Conservation (phyloP, 2,888 invertebrate species). For the Pecten maximus region DNA sequence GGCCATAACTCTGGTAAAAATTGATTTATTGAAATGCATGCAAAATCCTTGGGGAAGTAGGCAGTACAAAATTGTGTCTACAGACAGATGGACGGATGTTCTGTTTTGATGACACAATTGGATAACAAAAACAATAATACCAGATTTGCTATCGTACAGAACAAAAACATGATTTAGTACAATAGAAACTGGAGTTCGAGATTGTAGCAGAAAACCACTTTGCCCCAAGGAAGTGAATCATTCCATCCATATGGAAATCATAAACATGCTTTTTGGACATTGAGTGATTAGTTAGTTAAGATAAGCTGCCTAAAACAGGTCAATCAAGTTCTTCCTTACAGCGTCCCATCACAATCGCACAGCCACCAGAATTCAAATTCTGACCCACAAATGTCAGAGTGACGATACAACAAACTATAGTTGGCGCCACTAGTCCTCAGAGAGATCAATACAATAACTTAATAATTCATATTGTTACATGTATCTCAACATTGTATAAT, state of each 20-base stretch:
- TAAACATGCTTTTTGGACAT: conserved; percentile 14
- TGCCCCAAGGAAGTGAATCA: neutral
- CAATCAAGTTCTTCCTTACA: neutral
- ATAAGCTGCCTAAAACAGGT: neutral
- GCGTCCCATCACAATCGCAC: neutral
- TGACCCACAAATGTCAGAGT: neutral
- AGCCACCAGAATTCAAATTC: neutral
- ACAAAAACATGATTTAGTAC: no score
- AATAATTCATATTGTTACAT: neutral
- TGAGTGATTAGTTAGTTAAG: neutral
- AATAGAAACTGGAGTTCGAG: no score
- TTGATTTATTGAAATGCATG: no score
- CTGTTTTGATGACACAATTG: no score
- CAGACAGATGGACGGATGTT: no score
- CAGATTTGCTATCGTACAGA: no score
- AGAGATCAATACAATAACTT: neutral
- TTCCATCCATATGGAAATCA: neutral
- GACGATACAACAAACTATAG: neutral
- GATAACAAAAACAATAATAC: no score
- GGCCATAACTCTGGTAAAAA: no score
- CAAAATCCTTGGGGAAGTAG: no score
- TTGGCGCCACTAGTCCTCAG: neutral
- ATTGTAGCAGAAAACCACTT: no score
- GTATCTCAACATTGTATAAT: neutral
- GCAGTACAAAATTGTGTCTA: no score